Percentiles rank a stretch among this genome's conserved stretches.
Conservation (phyloP, 2,888 invertebrate genomes). For the Troilus luridus region DNA sequence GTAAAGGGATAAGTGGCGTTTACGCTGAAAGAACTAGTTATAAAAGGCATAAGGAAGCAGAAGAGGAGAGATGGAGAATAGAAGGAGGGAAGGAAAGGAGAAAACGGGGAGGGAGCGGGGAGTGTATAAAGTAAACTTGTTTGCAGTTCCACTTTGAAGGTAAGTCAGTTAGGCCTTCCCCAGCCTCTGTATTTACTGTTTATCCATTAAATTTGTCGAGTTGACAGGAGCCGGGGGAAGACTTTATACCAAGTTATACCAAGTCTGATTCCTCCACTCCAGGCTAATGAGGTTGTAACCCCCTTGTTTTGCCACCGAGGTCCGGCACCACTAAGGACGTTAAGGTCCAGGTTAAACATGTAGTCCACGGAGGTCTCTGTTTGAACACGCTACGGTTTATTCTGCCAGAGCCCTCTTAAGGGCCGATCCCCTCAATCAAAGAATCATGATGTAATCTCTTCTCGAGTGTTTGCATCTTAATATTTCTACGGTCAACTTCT, state of each 20-base stretch:
- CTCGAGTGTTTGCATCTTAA: neutral
- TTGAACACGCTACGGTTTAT: neutral
- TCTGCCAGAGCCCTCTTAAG: neutral
- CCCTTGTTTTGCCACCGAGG: neutral
- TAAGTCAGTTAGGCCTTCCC: constrained; percentile 54
- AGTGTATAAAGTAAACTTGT: constrained; percentile 57
- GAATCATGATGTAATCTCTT: neutral
- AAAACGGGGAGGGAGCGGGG: neutral
- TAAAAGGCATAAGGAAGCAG: constrained; percentile 28
- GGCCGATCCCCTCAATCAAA: neutral
- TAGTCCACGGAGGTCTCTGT: neutral
- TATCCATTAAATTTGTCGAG: constrained; percentile 53
- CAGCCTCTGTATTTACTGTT: constrained; percentile 56
- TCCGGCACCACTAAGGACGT: neutral
- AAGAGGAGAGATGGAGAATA: constrained; percentile 32
- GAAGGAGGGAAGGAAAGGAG: neutral
- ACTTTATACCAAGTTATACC: constrained; percentile 47
- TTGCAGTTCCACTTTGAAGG: constrained; percentile 47
- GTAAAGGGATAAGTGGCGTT: constrained; percentile 17
- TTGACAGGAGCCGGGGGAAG: constrained; percentile 8
- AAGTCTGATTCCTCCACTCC: neutral
- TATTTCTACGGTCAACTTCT: neutral
- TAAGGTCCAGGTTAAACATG: neutral
- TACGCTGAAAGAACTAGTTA: constrained; percentile 34
- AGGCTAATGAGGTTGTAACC: constrained; percentile 20